Base-by-base conservation (phyloP, 1,140 invertebrate species). In the Elymnias hypermnestra region DNA sequence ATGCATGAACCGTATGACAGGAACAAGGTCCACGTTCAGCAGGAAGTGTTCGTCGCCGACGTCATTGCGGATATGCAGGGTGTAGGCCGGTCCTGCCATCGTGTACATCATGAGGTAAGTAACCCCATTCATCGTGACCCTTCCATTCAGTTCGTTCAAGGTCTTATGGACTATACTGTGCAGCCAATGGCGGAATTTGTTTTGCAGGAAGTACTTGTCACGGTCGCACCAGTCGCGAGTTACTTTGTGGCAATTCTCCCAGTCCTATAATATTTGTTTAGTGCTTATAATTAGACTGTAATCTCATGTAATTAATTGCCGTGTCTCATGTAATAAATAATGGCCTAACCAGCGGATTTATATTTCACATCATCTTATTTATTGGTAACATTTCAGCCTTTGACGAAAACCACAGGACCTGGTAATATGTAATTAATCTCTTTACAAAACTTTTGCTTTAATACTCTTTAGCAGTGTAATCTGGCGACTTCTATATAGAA, bases 41-140 rank as follows among this genome's bases (percentile, higher is more conserved):
- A 28, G 37, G 18, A 75, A 82, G 0, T 53, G 10, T 0, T 65
- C 46, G 1, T 51, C 57, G 0, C 48, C 57, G 0, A 33, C 36
- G 3, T 9, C 36, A 12, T 72, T 53, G 2, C 42, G 12, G 7
- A 87, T 53, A 10, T 51, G 65, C 9, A 88, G 31, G 1, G 87
- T 89, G 47, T 85, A 87, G 0, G 88, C 87, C 2, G 87, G 88
- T 1, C 88, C 87, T 2, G 72, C 70, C 19, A 81, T 72, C 36
- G 42, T 77, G 28, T 72, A 71, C 14, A 18, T 75, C 18, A 87
- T 38, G 19, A 79, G n/a, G 13, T 76, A 76, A 0, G 48, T 57
- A 4, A 58, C 64, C 0, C 63, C 72, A 14, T 76, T 70, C 3
- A 76, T 66, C 0, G 41, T 54, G 0, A 59, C 57, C 12, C 51